Evolutionary conservation across 1,140 invertebrate genomes (phyloP).

Genomic region (Trichonephila clavata): DNA sequence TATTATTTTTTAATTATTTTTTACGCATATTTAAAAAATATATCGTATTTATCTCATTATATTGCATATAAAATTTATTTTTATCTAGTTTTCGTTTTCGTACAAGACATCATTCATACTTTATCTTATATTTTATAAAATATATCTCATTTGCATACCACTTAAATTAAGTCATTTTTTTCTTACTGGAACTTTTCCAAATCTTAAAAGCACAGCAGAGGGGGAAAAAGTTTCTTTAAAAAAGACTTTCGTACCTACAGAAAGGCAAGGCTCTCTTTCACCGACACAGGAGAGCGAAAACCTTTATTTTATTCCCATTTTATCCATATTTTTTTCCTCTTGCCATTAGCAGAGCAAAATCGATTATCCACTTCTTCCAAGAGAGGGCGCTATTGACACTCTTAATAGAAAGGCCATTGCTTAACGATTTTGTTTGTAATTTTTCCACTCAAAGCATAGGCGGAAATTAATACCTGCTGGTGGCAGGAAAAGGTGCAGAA

Average conservation of each 20-base stretch:
- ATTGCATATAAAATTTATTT: no score
- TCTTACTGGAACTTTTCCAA: constrained; percentile 28
- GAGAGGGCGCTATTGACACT: constrained; percentile 69
- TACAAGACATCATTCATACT: not conserved
- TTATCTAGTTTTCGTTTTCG: not conserved
- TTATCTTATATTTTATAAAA: constrained; percentile 10
- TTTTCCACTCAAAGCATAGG: constrained; percentile 33
- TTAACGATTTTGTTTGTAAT: constrained; percentile 61
- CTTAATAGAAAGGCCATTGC: constrained; percentile 60
- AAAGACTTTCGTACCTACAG: not conserved
- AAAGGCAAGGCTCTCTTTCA: not conserved
- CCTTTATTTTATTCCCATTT: constrained; percentile 62
- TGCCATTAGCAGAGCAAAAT: constrained; percentile 56
- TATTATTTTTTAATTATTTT: no score
- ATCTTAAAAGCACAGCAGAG: constrained; percentile 1
- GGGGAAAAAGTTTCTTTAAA: not conserved
- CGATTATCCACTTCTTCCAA: constrained; percentile 59
- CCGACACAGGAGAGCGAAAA: constrained; percentile 23
- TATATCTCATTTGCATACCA: constrained; percentile 27
- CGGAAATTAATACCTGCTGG: constrained; percentile 59
- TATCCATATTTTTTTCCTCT: constrained; percentile 18
- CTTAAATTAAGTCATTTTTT: constrained; percentile 17
- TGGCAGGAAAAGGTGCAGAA: constrained; percentile 26
- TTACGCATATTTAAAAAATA: no score
- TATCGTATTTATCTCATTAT: no score